Evolutionary conservation across 2,888 invertebrate species (phyloP).

Genomic region (Dryocosmus kuriphilus): DNA sequence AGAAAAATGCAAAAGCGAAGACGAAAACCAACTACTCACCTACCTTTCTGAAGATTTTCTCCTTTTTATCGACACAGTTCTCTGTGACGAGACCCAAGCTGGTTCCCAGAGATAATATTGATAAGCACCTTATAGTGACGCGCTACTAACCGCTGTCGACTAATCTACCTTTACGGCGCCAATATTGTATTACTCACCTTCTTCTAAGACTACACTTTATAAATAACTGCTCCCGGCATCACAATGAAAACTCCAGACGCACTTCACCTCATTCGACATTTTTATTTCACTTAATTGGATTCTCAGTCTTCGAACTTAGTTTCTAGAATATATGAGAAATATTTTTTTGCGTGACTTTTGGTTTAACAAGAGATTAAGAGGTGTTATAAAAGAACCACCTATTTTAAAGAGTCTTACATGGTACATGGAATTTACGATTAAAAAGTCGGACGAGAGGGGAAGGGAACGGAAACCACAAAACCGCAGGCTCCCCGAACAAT

Average conservation of each 20-base stretch:
- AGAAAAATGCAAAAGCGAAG: not conserved
- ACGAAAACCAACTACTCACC: not conserved
- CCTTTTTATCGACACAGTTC: conserved; percentile 29
- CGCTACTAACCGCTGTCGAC: conserved; percentile 37
- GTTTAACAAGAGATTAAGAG: not conserved
- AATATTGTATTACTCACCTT: conserved; percentile 45
- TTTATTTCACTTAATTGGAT: not conserved
- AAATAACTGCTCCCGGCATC: conserved; percentile 23
- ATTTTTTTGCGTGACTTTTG: not conserved
- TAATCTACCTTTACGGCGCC: conserved; percentile 50
- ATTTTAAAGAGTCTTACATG: not conserved
- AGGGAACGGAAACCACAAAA: conserved; percentile 75
- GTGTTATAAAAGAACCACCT: not conserved
- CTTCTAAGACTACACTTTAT: conserved; percentile 20
- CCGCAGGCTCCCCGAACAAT: conserved; percentile 74
- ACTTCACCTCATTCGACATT: not conserved
- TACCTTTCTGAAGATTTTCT: conserved; percentile 43
- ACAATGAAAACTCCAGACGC: not conserved
- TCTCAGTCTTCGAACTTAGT: no score
- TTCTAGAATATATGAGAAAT: no score
- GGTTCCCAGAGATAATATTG: conserved; percentile 51
- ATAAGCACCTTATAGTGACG: conserved; percentile 51
- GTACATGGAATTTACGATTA: conserved; percentile 48
- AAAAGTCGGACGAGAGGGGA: conserved; percentile 15
- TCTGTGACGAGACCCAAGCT: conserved; percentile 24